phyloP scores from a whole-genome alignment of 2,797 vertebrate species.

The Rhynchonycteris naso region DNA sequence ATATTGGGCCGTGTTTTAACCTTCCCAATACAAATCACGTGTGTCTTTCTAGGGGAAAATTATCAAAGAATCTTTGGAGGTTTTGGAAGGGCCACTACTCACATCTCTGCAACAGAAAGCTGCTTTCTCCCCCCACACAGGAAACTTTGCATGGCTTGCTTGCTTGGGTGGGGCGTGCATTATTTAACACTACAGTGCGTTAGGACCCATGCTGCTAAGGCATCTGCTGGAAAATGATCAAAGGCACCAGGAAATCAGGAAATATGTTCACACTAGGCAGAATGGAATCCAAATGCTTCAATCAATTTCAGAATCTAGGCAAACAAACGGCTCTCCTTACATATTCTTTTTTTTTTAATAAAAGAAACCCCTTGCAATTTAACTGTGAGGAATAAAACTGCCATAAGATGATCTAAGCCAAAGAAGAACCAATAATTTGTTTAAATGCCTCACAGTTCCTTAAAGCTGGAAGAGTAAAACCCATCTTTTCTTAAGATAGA shows the following conservation, averaged over 20 bases:
- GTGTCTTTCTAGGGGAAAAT: slow-evolving; percentile 53
- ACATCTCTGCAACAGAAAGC: background rate
- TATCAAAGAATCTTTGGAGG: slow-evolving; percentile 17
- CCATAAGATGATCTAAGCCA: background rate
- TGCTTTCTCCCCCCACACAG: slow-evolving; percentile 11
- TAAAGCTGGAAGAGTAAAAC: slow-evolving; percentile 39
- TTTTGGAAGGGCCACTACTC: background rate
- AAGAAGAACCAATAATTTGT: slow-evolving; percentile 37
- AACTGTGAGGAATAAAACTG: slow-evolving; percentile 27
- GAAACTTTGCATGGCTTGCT: slow-evolving; percentile 74
- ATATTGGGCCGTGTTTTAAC: slow-evolving; percentile 7
- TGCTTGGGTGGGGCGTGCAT: slow-evolving; percentile 1
- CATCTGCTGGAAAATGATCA: slow-evolving; percentile 31
- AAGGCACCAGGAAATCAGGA: background rate
- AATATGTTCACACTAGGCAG: background rate
- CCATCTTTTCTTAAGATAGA: slow-evolving; percentile 33
- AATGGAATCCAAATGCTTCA: background rate
- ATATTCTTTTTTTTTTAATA: background rate
- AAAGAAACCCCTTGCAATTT: background rate
- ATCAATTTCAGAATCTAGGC: background rate
- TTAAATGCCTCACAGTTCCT: slow-evolving; percentile 26
- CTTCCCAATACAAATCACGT: slow-evolving; percentile 46
- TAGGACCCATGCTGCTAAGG: background rate
- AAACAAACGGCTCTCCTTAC: slow-evolving; percentile 32
- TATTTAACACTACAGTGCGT: slow-evolving; percentile 55